Evolutionary conservation across 2,797 vertebrate species (phyloP), one percentile per base, ranked within the genome.

Genomic region (Zalophus californianus): DNA sequence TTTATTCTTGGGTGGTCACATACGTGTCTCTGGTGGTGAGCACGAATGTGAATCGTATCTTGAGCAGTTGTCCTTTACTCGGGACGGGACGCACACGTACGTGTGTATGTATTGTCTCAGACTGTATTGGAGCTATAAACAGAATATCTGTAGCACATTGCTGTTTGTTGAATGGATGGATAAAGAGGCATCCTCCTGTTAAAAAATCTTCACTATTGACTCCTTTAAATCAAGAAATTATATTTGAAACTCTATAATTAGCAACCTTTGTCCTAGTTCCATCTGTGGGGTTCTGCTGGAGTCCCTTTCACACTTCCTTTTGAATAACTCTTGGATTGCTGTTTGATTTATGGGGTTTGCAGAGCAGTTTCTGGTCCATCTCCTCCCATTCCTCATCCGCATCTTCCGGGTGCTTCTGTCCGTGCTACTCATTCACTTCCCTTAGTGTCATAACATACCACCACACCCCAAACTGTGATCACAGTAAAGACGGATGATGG

Each of bases 211-310:
- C 14, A 27, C n/a, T 27, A 0, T 13, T 48, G 8, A 54, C 58
- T 72, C 56, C 32, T 73, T 73, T 56, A 87, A 85, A 50, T 50
- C 62, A 66, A 16, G 4, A 77, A 3, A 58, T 72, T 89, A 48
- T 8, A 64, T 48, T 72, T 68, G 16, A 14, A 35, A 48, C 44
- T 35, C 25, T 1, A 0, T 66, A 38, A 60, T 16, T 21, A 1
- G 38, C 20, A 44, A 14, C 12, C 12, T 62, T 56, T 75, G 32
- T 27, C 86, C 50, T 18, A 4, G n/a, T n/a, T 95, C n/a, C 23
- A 7, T 72, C 29, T 54, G 0, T 52, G 5, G 27, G 18, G 66
- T 23, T 75, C 80, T 54, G 32, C 21, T 18, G 38, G 50, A 32
- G 78, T 35, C 25, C 68, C 32, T 72, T 18, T 9, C 14, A 25